Evolutionary conservation across 2,888 invertebrate genomes (phyloP).

Genomic region (Lycia hirtaria): DNA sequence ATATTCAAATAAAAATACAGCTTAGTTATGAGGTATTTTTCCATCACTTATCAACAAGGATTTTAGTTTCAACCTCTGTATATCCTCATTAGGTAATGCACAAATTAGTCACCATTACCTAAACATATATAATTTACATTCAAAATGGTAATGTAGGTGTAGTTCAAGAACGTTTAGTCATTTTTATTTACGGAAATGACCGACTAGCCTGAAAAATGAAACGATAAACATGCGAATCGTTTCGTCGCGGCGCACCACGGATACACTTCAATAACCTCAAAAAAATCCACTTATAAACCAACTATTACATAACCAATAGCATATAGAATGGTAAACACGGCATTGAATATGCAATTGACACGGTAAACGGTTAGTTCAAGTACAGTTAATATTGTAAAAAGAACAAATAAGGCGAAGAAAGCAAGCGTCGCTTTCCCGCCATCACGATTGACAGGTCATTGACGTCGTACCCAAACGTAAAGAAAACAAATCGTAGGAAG

Average conservation of each 20-base stretch:
- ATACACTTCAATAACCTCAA: conserved; percentile 49
- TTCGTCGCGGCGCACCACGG: background rate
- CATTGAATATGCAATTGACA: conserved; percentile 18
- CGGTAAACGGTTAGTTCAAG: conserved; percentile 20
- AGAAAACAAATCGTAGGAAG: conserved; percentile 78
- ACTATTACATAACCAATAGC: conserved; percentile 40
- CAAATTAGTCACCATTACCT: conserved; percentile 13
- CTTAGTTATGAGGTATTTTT: conserved; percentile 12
- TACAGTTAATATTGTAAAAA: conserved; percentile 47
- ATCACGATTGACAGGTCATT: conserved; percentile 83
- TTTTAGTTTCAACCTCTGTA: conserved; percentile 9
- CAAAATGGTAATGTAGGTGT: conserved; percentile 24
- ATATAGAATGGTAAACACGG: conserved; percentile 34
- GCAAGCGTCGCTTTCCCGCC: conserved; percentile 71
- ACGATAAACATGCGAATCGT: conserved; percentile 31
- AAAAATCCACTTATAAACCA: conserved; percentile 24
- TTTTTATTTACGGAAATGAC: conserved; percentile 44
- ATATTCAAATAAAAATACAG: background rate
- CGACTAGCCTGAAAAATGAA: conserved; percentile 25
- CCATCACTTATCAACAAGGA: conserved; percentile 10
- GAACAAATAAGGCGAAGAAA: conserved; percentile 45
- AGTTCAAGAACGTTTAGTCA: conserved; percentile 37
- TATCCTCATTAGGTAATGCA: conserved; percentile 18
- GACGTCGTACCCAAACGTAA: conserved; percentile 76
- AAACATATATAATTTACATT: conserved; percentile 9